phyloP scores from a whole-genome alignment of 2,888 invertebrate species.

The Amitus sp. region DNA sequence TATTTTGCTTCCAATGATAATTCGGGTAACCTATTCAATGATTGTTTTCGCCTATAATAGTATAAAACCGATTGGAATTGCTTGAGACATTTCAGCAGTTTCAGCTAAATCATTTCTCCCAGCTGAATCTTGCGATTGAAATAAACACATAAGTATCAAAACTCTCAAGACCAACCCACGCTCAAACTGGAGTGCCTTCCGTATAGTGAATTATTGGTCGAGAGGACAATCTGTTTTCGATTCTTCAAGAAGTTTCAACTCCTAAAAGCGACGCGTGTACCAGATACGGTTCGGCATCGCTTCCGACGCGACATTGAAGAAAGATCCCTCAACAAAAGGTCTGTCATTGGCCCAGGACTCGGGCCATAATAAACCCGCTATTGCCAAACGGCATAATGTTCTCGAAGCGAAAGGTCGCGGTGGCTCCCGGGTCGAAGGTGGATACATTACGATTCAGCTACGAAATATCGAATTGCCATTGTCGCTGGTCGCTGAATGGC shows the following conservation, averaged over 20 bases:
- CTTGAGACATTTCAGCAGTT: too few species aligned
- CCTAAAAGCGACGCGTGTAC: constrained; percentile 39
- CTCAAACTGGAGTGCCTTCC: too few species aligned
- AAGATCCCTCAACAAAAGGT: constrained; percentile 46
- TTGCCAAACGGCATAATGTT: constrained; percentile 38
- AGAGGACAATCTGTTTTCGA: background rate
- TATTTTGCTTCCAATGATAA: too few species aligned
- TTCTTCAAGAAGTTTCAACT: constrained; percentile 19
- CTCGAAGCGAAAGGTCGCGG: constrained; percentile 42
- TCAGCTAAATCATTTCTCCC: too few species aligned
- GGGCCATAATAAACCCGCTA: constrained; percentile 31
- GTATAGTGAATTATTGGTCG: background rate
- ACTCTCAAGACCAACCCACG: too few species aligned
- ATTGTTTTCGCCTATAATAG: too few species aligned
- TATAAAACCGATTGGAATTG: too few species aligned
- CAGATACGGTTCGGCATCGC: constrained; percentile 45
- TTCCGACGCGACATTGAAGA: constrained; percentile 46
- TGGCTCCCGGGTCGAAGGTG: constrained; percentile 42
- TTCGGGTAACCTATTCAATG: too few species aligned
- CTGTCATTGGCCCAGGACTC: constrained; percentile 44
- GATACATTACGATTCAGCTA: constrained; percentile 45
- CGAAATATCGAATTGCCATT: constrained; percentile 56
- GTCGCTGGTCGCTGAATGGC: constrained; percentile 42
- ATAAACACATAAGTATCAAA: too few species aligned
- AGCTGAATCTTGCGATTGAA: too few species aligned